Evolutionary conservation across 2,113 vertebrate genomes (phyloP).

Genomic region (Ictalurus furcatus): DNA sequence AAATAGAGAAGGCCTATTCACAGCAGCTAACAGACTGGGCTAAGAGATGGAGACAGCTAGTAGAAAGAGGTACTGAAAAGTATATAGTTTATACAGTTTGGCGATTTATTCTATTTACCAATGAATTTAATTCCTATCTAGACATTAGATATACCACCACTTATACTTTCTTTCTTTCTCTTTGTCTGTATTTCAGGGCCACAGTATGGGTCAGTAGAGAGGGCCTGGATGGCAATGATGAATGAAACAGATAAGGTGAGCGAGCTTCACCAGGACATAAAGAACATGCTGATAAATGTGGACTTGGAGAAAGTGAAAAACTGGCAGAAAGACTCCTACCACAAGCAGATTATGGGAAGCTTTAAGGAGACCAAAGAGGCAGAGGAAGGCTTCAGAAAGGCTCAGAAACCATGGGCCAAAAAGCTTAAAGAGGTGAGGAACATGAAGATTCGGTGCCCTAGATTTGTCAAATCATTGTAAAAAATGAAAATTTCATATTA

Average conservation of each 20-base stretch:
- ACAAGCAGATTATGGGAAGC: conserved; percentile 98
- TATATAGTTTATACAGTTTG: background rate
- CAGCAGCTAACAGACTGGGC: conserved; percentile 97
- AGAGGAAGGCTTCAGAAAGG: conserved; percentile 93
- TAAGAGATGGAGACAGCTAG: conserved; percentile 92
- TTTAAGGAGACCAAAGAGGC: conserved; percentile 98
- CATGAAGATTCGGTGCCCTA: background rate
- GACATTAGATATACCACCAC: background rate
- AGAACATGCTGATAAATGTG: conserved; percentile 83
- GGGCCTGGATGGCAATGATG: conserved; percentile 89
- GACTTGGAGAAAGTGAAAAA: conserved; percentile 98
- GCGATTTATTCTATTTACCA: background rate
- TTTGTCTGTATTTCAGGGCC: conserved; percentile 75
- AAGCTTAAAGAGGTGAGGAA: conserved; percentile 91
- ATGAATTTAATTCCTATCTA: background rate
- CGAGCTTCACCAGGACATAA: conserved; percentile 92
- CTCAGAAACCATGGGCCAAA: conserved; percentile 98
- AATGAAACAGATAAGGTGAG: conserved; percentile 92
- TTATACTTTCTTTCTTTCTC: background rate
- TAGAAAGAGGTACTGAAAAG: conserved; percentile 85
- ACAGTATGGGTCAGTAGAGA: conserved; percentile 92
- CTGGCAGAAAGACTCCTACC: conserved; percentile 97
- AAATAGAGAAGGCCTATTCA: conserved; percentile 92
- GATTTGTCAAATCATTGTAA: background rate
- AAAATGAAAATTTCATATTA: background rate